These are phyloP conservation scores for Drosophila virilis DNA, from an alignment of 1,140 invertebrate species.

Conservation along the genomic window DNA sequence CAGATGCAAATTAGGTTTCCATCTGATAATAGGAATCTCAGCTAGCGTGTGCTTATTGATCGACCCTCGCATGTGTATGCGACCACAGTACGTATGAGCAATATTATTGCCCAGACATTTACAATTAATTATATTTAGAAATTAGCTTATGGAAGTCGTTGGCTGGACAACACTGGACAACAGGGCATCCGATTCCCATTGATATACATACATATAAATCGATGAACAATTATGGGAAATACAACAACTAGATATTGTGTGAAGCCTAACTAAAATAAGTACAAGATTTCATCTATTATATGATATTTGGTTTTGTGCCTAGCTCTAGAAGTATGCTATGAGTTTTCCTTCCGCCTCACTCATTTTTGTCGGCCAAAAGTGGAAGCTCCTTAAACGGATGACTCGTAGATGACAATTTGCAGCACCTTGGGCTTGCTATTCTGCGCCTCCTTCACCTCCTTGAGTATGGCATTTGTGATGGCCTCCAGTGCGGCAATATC, in stretches of 20 bases:
- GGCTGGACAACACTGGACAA: slow-evolving; percentile 14
- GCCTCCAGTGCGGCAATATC: slow-evolving; percentile 90
- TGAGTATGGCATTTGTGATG: slow-evolving; percentile 89
- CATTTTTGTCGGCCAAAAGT: too few species aligned
- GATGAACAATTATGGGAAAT: slow-evolving; percentile 3
- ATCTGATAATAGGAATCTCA: too few species aligned
- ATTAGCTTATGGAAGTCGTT: slow-evolving; percentile 63
- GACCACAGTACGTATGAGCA: slow-evolving; percentile 73
- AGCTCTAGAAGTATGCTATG: background rate
- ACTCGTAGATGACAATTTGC: slow-evolving; percentile 94
- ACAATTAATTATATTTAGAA: slow-evolving; percentile 54
- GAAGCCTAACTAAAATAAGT: slow-evolving; percentile 5
- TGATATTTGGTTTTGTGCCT: background rate
- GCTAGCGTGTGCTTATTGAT: background rate
- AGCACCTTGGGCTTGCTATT: slow-evolving; percentile 87
- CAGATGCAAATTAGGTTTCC: too few species aligned
- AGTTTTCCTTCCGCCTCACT: background rate
- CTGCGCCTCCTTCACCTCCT: slow-evolving; percentile 85
- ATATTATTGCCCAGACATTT: slow-evolving; percentile 73
- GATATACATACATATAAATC: slow-evolving; percentile 1
- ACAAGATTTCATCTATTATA: slow-evolving; percentile 3
- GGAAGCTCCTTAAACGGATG: slow-evolving; percentile 86
- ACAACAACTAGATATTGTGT: slow-evolving; percentile 7
- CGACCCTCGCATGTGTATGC: slow-evolving; percentile 17
- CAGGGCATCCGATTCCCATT: slow-evolving; percentile 11